Evolutionary conservation across 2,797 vertebrate genomes (phyloP), one percentile per base, ranked within the genome.

Genomic region (Sebastiscus albofasciatus): DNA sequence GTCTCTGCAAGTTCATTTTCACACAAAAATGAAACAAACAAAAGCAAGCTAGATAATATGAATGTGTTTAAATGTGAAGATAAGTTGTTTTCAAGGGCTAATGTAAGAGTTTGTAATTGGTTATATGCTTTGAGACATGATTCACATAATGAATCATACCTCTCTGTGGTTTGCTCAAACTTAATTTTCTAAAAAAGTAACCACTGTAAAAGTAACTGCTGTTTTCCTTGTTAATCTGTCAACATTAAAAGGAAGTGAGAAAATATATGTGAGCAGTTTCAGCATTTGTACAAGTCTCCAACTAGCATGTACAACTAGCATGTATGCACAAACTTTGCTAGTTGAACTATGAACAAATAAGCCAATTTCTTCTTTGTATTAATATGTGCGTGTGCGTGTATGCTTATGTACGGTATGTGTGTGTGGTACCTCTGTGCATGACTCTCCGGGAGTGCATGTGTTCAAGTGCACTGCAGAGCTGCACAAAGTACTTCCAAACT

Each of bases 401-500:
- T 7, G 18, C 26, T 10, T 26, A 22, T 34, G 66, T 67, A 46
- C 6, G 22, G 34, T 58, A 61, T 67, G 58, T 61, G 42, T 75
- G 60, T 29, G 39, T 46, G 1, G 3, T 96, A 99, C 98, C 98
- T 97, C 98, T 95, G 82, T 99, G 98, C 99, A 99, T 99, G 93
- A 99, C 97, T 85, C 98, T 96, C 49, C 98, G 96, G 80, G 98
- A 99, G 91, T 99, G 99, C 98, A 99, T 99, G 74, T 99, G 99
- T 86, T 99, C 98, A 88, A 99, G 91, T 0, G 98, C 98, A 73
- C 98, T 99, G 96, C 98, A 99, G 68, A 99, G 97, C 92, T 99
- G 98, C 86, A 99, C 97, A 86, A 99, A 99, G 93, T 99, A 99
- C 86, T 99, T 99, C 98, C 98, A 99, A 77, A 99, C 97, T 0